Evolutionary conservation across 1,140 invertebrate genomes (phyloP).

Genomic region (Bombus waltoni): DNA sequence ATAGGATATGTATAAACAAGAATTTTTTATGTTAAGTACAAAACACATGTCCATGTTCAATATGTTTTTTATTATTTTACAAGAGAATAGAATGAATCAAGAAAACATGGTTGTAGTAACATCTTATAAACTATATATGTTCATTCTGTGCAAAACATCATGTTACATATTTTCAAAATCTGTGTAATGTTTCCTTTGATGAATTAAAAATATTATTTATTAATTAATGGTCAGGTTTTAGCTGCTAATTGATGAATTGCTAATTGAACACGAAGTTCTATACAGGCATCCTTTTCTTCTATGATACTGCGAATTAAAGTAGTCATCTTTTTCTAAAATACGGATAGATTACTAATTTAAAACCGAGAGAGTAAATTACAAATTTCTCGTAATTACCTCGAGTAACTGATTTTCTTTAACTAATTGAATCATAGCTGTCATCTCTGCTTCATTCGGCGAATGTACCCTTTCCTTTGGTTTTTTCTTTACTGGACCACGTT

Average conservation of each 20-base stretch:
- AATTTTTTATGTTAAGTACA: neutral
- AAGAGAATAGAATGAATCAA: constrained; percentile 56
- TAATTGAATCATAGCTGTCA: constrained; percentile 80
- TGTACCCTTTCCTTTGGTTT: constrained; percentile 79
- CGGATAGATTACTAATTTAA: neutral
- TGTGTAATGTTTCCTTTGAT: constrained; percentile 16
- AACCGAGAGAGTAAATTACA: neutral
- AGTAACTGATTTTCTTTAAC: constrained; percentile 86
- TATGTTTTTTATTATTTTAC: constrained; percentile 56
- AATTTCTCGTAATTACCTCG: constrained; percentile 77
- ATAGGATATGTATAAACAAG: neutral
- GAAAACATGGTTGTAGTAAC: constrained; percentile 58
- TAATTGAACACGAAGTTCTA: constrained; percentile 86
- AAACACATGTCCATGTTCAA: constrained; percentile 8
- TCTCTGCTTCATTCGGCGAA: constrained; percentile 83
- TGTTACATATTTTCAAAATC: constrained; percentile 52
- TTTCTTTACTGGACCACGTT: constrained; percentile 82
- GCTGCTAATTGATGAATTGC: constrained; percentile 84
- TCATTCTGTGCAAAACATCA: constrained; percentile 66
- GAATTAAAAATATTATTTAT: constrained; percentile 31
- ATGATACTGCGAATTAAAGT: constrained; percentile 85
- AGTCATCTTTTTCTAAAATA: constrained; percentile 84
- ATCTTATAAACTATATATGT: constrained; percentile 70
- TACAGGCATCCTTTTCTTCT: constrained; percentile 87
- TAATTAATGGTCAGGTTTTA: constrained; percentile 63